Evolutionary conservation across 2,113 vertebrate species (phyloP).

Genomic region (Tricholaema leucomelas): DNA sequence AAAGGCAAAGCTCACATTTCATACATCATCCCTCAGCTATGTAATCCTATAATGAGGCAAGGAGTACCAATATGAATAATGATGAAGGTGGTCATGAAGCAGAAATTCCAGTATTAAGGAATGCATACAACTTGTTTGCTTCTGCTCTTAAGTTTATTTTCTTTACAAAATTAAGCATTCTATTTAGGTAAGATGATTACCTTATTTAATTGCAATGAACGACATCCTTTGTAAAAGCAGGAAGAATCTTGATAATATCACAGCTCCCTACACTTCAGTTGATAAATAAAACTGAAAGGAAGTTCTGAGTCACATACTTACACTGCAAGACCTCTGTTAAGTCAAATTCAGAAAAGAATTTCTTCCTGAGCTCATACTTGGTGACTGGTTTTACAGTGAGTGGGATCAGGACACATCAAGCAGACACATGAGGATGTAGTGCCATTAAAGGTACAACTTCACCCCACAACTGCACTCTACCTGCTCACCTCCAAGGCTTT

Average conservation of each 20-base stretch:
- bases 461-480: background rate
- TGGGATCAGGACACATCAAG: background rate
- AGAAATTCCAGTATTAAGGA: background rate
- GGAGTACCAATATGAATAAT: background rate
- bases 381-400: background rate
- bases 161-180: background rate
- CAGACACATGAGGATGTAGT: background rate
- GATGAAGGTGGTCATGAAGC: background rate
- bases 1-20: background rate
- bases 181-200: background rate
- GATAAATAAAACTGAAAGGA: background rate
- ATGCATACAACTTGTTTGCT: background rate
- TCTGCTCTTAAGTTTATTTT: background rate
- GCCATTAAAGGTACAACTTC: background rate
- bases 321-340: background rate
- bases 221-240: background rate
- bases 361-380: background rate
- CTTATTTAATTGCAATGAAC: background rate
- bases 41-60: background rate
- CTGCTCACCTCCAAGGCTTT: background rate
- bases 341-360: constrained; percentile 5
- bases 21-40: background rate
- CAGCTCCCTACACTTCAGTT: background rate
- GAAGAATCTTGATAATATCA: background rate
- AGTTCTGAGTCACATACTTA: background rate